Evolutionary conservation across 2,113 vertebrate species (phyloP).

Genomic region (Silurus glanis): DNA sequence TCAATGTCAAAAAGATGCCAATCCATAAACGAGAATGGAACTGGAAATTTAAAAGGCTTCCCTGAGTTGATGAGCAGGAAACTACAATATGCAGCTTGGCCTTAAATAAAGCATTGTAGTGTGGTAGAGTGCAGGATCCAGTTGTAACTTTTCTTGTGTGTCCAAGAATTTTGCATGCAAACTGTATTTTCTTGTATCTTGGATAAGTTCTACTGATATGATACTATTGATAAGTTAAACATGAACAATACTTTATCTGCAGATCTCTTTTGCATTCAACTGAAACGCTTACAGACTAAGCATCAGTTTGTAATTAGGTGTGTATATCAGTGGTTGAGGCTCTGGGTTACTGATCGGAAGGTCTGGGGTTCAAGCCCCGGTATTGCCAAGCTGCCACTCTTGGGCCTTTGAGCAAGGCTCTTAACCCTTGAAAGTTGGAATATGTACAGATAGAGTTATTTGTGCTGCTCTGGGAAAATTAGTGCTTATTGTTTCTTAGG

Average conservation of each 20-base stretch:
- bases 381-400: too few relatives aligned
- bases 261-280: not conserved
- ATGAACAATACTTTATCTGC: not conserved
- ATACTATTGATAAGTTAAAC: not conserved
- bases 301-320: too few relatives aligned
- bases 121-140: not conserved
- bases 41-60: not conserved
- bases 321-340: too few relatives aligned
- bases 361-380: too few relatives aligned
- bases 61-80: not conserved
- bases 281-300: not conserved
- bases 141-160: not conserved
- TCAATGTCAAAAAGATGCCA: not conserved
- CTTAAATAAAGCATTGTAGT: not conserved
- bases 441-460: not conserved
- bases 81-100: not conserved
- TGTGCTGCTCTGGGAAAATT: not conserved
- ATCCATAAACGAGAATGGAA: not conserved
- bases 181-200: not conserved
- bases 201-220: not conserved
- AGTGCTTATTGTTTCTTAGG: slow-evolving; percentile 10
- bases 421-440: not conserved
- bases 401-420: too few relatives aligned
- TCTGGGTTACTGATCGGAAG: too few relatives aligned
- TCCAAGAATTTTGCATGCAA: not conserved